Base-by-base conservation (phyloP, 2,113 vertebrate species). In the Phyllopteryx taeniolatus region DNA sequence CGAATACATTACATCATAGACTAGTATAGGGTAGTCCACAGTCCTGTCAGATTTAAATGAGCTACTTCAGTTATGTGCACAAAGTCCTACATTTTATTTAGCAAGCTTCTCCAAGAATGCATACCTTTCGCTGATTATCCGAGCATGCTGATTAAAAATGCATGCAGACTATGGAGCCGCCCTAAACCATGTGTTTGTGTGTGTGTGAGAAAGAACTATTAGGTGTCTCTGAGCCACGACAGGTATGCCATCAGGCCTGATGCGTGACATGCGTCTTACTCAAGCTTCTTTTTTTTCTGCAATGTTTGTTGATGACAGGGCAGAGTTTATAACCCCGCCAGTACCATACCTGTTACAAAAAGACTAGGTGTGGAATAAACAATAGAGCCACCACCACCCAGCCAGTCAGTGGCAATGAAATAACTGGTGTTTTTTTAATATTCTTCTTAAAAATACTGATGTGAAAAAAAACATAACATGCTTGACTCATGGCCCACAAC, bases 211-310 rank as follows among this genome's bases (percentile, higher is more conserved):
- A 56, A 70, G 39, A 70, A 73, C 63, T 60, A 39, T 82, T 69
- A 80, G 74, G 75, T 53, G 82, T 83, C 74, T 83, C 81, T 77
- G 43, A 74, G 46, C 77, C 74, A 85, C 67, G 20, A 10, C 78
- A 84, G 85, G 82, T 87, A 91, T 90, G 89, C 89, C 78, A 89
- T 88, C 85, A 7, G 73, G 83, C 87, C 75, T 89, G 88, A 84
- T 77, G 74, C 54, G 51, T 76, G 64, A 44, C 19, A 14, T 33
- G 35, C 42, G 62, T 68, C 19, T 56, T 22, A 68, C 63, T 73
- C 13, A 60, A 59, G 56, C 56, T 31, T 59, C 13, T 14, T 54
- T 46, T 71, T 72, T 79, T 77, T 78, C 47, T 31, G 4, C 54
- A 62, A 14, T 43, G 53, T 75, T 75, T 86, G 71, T 69, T 79